Evolutionary conservation across 23 tunicate genomes (phyloP).

Genomic region (Aplidium turbinatum): DNA sequence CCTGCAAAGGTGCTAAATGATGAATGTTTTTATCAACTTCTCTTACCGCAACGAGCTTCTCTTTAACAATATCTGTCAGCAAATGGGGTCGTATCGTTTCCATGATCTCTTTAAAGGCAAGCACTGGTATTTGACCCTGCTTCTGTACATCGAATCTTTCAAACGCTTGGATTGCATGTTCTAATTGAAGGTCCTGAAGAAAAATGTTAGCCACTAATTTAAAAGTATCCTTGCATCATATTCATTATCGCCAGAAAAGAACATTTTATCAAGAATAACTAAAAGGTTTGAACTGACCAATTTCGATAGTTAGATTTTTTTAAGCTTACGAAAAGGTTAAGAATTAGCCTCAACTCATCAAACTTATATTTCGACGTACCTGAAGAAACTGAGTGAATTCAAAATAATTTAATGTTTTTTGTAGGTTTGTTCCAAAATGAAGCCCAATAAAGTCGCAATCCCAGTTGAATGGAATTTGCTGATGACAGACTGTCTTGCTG

Average conservation of each 20-base stretch:
- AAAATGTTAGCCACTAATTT: too few species aligned
- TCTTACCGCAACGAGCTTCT: constrained; percentile 80
- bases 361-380: too few species aligned
- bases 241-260: too few species aligned
- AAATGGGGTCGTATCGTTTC: constrained; percentile 95
- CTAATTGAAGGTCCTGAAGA: constrained; percentile 89
- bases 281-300: too few species aligned
- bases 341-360: too few species aligned
- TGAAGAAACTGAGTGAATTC: constrained; percentile 95
- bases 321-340: too few species aligned
- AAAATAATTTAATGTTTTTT: constrained; percentile 69
- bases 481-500: constrained; percentile 78
- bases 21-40: too few species aligned
- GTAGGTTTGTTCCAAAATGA: constrained; percentile 71
- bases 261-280: too few species aligned
- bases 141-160: constrained; percentile 61
- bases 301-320: too few species aligned
- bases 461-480: constrained; percentile 91
- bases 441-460: constrained; percentile 68
- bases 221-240: too few species aligned
- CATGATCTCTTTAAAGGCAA: constrained; percentile 88
- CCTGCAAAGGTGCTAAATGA: too few species aligned
- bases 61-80: constrained; percentile 81
- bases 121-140: constrained; percentile 60
- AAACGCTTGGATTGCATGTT: constrained; percentile 94